phyloP scores from a whole-genome alignment of 2,797 vertebrate species.

The Bradypodion pumilum region DNA sequence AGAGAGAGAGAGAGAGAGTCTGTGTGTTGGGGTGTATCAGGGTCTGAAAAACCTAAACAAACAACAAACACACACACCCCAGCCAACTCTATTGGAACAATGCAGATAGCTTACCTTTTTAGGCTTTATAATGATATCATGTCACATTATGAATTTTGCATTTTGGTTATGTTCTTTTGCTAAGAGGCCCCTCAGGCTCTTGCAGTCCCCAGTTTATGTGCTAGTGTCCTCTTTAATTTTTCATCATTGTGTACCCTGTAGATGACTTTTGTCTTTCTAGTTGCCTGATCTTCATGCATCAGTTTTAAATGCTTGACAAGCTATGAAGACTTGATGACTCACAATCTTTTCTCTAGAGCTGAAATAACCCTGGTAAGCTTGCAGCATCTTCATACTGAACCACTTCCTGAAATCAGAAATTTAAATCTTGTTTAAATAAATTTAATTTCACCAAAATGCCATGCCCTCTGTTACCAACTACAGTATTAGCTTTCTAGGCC shows the following conservation, averaged over 20 bases:
- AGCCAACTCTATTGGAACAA: conserved; percentile 13
- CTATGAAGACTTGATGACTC: conserved; percentile 26
- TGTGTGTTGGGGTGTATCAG: too few species aligned
- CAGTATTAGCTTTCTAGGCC: not conserved
- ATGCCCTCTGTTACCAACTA: not conserved
- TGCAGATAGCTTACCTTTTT: conserved; percentile 26
- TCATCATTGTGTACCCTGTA: conserved; percentile 9
- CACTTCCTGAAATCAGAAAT: conserved; percentile 10
- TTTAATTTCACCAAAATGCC: not conserved
- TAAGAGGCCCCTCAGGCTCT: conserved; percentile 18
- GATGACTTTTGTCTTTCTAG: conserved; percentile 20
- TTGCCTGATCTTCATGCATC: conserved; percentile 20
- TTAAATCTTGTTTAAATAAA: not conserved
- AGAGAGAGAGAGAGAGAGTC: too few species aligned
- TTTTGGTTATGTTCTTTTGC: conserved; percentile 23
- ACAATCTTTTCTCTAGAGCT: not conserved
- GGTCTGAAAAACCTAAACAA: too few species aligned
- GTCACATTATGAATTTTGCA: conserved; percentile 32
- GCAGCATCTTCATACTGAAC: not conserved
- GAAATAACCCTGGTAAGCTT: conserved; percentile 1
- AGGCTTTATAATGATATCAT: conserved; percentile 28
- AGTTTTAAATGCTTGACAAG: conserved; percentile 25
- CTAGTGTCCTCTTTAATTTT: conserved; percentile 24
- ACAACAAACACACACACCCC: too few species aligned
- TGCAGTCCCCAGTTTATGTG: conserved; percentile 7